phyloP scores from a whole-genome alignment of 23 tunicate genomes.

The Styela plicata region DNA sequence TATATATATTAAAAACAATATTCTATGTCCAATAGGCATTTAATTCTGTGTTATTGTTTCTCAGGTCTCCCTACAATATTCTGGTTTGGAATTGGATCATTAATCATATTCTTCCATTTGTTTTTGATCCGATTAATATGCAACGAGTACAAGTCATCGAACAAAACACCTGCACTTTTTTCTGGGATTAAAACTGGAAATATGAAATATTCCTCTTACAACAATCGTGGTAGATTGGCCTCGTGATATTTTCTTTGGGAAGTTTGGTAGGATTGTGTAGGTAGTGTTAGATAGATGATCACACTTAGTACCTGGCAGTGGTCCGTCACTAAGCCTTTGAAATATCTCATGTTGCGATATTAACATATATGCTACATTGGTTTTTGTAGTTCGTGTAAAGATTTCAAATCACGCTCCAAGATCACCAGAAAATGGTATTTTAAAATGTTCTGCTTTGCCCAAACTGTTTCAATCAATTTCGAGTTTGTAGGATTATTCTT shows the following conservation, averaged over 20 bases:
- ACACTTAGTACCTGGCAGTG: too few relatives aligned
- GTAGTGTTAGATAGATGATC: background rate
- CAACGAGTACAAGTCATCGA: slow-evolving; percentile 59
- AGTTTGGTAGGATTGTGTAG: background rate
- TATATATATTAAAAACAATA: too few relatives aligned
- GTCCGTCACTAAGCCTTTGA: too few relatives aligned
- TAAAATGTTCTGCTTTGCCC: too few relatives aligned
- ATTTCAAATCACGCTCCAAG: too few relatives aligned
- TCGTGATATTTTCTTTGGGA: background rate
- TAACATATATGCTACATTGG: too few relatives aligned
- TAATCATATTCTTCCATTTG: slow-evolving; percentile 69
- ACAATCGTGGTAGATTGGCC: slow-evolving; percentile 9
- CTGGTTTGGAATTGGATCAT: slow-evolving; percentile 81
- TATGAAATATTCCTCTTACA: background rate
- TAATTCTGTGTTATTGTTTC: background rate
- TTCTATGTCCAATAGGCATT: too few relatives aligned
- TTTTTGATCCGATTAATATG: slow-evolving; percentile 68
- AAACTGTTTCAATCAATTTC: too few relatives aligned
- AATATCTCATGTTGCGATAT: too few relatives aligned
- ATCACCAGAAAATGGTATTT: too few relatives aligned
- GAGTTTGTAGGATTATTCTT: too few relatives aligned
- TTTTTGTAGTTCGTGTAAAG: too few relatives aligned
- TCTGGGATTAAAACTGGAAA: background rate
- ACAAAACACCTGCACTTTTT: slow-evolving; percentile 10
- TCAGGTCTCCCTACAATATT: slow-evolving; percentile 78